A percentile compares a stretch with the other conserved stretches of the same genome.
These are phyloP conservation scores for Girardinus metallicus DNA, from an alignment of 2,797 vertebrate species.

Conservation along the genomic window DNA sequence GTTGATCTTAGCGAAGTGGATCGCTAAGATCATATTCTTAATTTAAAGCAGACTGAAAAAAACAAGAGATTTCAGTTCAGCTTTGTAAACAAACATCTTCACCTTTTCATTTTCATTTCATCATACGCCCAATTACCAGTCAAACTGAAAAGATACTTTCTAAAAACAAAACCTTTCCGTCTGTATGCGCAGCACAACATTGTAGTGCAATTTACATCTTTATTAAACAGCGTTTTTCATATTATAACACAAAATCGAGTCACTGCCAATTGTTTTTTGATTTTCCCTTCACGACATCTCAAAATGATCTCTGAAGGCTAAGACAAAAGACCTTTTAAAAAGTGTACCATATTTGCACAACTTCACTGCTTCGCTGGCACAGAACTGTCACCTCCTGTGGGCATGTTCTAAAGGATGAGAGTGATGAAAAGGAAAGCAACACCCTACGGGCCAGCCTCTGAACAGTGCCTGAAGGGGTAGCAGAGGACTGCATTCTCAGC, in stretches of 20 bases:
- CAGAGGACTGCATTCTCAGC: constrained; percentile 68
- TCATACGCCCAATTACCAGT: constrained; percentile 20
- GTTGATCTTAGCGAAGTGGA: background rate
- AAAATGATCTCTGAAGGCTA: constrained; percentile 57
- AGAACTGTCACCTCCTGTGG: constrained; percentile 66
- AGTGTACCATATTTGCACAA: constrained; percentile 46
- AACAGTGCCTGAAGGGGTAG: constrained; percentile 67
- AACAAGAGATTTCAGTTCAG: constrained; percentile 13
- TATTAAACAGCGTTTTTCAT: background rate
- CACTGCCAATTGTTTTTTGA: constrained; percentile 14
- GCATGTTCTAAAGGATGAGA: constrained; percentile 65
- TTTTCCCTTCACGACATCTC: constrained; percentile 7
- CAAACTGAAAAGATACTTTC: constrained; percentile 13
- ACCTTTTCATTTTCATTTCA: constrained; percentile 20
- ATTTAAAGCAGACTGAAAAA: constrained; percentile 18
- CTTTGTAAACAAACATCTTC: constrained; percentile 27
- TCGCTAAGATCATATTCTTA: background rate
- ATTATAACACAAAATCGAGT: constrained; percentile 12
- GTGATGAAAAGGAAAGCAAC: constrained; percentile 78
- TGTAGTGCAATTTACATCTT: constrained; percentile 7
- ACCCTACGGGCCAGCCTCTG: constrained; percentile 67
- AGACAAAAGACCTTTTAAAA: constrained; percentile 41
- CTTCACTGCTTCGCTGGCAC: constrained; percentile 32
- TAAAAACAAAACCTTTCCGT: constrained; percentile 20
- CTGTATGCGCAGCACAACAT: background rate